phyloP scores from a whole-genome alignment of 1,140 invertebrate species.

The Cotesia glomerata region DNA sequence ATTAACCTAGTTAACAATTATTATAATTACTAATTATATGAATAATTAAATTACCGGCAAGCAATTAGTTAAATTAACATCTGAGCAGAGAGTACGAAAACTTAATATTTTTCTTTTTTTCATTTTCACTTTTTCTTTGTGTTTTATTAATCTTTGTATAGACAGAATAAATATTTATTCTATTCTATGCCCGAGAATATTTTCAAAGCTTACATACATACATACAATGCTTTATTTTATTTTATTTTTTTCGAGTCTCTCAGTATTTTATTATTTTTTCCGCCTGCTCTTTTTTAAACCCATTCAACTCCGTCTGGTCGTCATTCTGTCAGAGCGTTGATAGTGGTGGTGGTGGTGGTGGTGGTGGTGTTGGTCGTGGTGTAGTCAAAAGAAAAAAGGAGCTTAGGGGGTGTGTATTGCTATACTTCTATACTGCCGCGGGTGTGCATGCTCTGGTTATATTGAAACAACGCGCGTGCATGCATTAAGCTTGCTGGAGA shows the following conservation, averaged over 20 bases:
- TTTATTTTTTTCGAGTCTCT: not conserved
- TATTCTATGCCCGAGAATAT: not conserved
- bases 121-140: no score
- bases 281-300: not conserved
- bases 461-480: slow-evolving; percentile 15
- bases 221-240: not conserved
- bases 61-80: no score
- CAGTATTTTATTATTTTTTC: not conserved
- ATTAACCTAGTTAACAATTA: not conserved
- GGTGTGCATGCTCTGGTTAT: slow-evolving; percentile 1
- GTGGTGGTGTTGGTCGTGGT: no score
- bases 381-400: no score
- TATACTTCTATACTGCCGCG: not conserved
- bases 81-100: no score
- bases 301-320: not conserved
- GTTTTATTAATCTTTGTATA: no score
- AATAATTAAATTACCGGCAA: not conserved
- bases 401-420: no score
- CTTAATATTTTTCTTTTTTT: no score
- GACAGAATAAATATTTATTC: no score
- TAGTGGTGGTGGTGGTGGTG: not conserved
- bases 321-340: not conserved
- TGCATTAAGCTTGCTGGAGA: slow-evolving; percentile 12
- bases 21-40: not conserved
- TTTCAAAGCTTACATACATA: not conserved